Conservation (phyloP, 2,888 invertebrate genomes). For the Stenodema calcarata region DNA sequence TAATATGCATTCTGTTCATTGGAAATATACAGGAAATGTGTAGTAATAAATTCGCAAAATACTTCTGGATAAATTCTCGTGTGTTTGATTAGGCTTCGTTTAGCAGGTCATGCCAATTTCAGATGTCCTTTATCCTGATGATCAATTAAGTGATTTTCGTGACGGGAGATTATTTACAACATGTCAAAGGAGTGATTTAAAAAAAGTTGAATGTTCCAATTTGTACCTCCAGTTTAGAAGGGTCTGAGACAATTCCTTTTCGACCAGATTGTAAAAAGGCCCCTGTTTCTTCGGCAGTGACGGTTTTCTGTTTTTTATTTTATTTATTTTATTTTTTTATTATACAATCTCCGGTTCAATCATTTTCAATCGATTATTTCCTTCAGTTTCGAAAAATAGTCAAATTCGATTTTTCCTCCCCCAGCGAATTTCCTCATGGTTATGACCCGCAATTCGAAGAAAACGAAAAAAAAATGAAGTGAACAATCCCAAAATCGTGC, state of each 20-base stretch:
- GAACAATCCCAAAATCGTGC: not conserved
- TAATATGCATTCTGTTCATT: too few species aligned
- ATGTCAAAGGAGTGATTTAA: too few species aligned
- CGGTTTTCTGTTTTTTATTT: slow-evolving; percentile 5
- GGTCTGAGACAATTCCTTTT: not conserved
- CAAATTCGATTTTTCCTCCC: not conserved
- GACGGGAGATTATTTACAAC: too few species aligned
- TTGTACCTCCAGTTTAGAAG: not conserved
- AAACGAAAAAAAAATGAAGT: too few species aligned
- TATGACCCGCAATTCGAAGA: not conserved
- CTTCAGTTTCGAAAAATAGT: not conserved
- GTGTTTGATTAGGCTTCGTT: too few species aligned
- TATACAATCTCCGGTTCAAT: not conserved
- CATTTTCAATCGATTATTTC: not conserved
- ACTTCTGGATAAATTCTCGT: too few species aligned
- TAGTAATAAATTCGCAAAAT: too few species aligned
- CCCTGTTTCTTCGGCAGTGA: slow-evolving; percentile 39
- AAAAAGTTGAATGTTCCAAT: not conserved
- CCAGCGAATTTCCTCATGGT: not conserved
- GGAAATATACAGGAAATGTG: too few species aligned
- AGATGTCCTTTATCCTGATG: too few species aligned
- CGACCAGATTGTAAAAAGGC: not conserved
- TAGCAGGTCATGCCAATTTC: too few species aligned
- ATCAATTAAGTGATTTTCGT: too few species aligned
- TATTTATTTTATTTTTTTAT: not conserved